These are phyloP conservation scores for Apistogramma diplotaenia DNA, from an alignment of 2,113 vertebrate species.

Conservation along the genomic window DNA sequence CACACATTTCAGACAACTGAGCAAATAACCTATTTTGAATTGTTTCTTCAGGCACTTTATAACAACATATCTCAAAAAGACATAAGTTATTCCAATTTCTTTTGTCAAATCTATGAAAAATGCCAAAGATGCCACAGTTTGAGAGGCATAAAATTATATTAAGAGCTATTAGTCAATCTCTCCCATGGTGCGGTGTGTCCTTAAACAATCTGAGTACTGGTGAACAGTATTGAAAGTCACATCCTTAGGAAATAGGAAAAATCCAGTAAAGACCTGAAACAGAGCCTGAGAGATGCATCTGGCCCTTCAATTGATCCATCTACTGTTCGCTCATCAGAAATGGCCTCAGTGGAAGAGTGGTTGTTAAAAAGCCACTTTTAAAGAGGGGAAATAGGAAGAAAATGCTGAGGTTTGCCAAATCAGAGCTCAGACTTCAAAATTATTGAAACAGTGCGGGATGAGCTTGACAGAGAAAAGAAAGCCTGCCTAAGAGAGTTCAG, in stretches of 20 bases:
- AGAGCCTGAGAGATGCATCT: too few relatives aligned
- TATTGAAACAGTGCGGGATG: accelerated
- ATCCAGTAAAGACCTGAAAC: too few relatives aligned
- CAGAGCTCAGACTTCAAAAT: too few relatives aligned
- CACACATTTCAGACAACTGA: too few relatives aligned
- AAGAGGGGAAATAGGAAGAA: neutral
- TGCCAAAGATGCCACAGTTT: neutral
- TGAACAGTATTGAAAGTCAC: too few relatives aligned
- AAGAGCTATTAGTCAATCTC: too few relatives aligned
- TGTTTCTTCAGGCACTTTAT: neutral
- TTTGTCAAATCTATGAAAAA: neutral
- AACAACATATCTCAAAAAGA: accelerated
- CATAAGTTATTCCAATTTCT: neutral
- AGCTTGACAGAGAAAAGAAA: neutral
- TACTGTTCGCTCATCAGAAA: neutral
- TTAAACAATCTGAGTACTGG: neutral
- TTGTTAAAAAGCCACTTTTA: neutral
- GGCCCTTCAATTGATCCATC: neutral
- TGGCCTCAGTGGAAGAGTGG: neutral
- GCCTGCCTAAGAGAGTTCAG: neutral
- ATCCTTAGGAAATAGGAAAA: too few relatives aligned
- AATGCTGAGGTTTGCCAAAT: neutral
- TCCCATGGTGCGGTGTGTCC: neutral
- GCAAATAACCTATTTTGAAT: too few relatives aligned
- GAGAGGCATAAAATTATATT: neutral